These are phyloP conservation scores for Ylistrum balloti DNA, from an alignment of 1,140 invertebrate species.

Conservation along the genomic window DNA sequence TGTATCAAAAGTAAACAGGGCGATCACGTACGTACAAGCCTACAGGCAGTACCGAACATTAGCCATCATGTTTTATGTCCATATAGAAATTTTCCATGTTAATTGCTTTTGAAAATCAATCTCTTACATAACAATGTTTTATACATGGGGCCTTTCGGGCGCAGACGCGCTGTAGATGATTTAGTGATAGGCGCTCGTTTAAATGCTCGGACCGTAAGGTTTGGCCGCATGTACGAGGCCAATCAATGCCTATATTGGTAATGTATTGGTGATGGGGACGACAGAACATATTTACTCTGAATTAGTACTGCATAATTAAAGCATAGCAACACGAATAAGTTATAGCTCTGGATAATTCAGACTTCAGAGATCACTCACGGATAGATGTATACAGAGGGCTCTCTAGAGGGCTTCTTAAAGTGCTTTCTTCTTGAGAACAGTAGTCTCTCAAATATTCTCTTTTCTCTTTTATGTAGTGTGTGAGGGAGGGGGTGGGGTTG, in stretches of 20 bases:
- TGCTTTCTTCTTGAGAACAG: no score
- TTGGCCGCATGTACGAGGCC: background rate
- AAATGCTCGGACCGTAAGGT: background rate
- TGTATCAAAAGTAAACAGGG: background rate
- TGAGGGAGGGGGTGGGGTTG: no score
- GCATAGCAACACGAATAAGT: conserved; percentile 26
- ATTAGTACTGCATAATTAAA: conserved; percentile 30
- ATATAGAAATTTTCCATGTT: conserved; percentile 10
- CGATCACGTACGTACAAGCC: background rate
- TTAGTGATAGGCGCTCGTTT: background rate
- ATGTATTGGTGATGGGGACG: background rate
- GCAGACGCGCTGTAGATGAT: background rate
- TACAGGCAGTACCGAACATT: background rate
- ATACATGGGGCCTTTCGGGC: background rate
- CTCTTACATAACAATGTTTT: conserved; percentile 5
- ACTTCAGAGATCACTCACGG: background rate
- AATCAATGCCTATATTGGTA: background rate
- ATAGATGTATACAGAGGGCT: background rate
- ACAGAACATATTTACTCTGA: background rate
- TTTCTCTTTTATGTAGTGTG: no score
- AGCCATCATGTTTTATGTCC: background rate
- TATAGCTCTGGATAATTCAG: background rate
- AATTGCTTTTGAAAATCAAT: conserved; percentile 40
- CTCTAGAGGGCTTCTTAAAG: no score
- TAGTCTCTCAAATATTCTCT: no score